Percentiles rank a stretch among this genome's conserved stretches.
phyloP scores from a whole-genome alignment of 2,888 invertebrate species.

The Leptinotarsa haldemani region DNA sequence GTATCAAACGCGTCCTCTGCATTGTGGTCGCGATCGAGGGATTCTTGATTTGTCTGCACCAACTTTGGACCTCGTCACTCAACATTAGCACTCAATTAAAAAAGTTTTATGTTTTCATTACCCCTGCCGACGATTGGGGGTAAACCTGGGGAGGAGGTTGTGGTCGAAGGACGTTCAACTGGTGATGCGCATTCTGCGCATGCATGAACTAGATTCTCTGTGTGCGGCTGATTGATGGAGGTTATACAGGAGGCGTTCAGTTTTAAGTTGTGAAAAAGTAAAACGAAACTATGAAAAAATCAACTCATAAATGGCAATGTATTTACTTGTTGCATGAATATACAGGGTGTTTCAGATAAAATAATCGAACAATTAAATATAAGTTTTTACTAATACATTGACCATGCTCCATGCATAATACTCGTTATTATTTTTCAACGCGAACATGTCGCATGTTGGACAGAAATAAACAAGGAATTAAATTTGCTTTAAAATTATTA shows the following conservation, averaged over 20 bases:
- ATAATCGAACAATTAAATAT: no score
- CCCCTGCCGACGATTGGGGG: neutral
- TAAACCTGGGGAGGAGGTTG: neutral
- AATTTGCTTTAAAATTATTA: no score
- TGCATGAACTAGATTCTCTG: constrained; percentile 32
- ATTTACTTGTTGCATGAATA: no score
- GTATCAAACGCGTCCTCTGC: constrained; percentile 22
- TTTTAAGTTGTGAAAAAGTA: no score
- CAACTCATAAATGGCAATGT: no score
- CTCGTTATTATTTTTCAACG: no score
- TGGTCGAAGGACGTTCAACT: constrained; percentile 37
- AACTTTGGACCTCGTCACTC: neutral
- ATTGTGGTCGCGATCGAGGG: neutral
- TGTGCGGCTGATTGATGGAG: constrained; percentile 3
- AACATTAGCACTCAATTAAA: neutral
- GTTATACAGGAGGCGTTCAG: constrained; percentile 49
- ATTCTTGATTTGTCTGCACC: neutral
- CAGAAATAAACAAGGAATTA: no score
- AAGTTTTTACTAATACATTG: no score
- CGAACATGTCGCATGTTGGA: no score
- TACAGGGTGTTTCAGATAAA: no score
- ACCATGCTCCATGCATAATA: no score
- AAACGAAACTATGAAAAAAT: no score
- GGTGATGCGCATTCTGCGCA: constrained; percentile 30
- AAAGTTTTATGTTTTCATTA: neutral